These are phyloP conservation scores for Australoheros scitulus DNA, from an alignment of 2,113 vertebrate species.

Conservation along the genomic window DNA sequence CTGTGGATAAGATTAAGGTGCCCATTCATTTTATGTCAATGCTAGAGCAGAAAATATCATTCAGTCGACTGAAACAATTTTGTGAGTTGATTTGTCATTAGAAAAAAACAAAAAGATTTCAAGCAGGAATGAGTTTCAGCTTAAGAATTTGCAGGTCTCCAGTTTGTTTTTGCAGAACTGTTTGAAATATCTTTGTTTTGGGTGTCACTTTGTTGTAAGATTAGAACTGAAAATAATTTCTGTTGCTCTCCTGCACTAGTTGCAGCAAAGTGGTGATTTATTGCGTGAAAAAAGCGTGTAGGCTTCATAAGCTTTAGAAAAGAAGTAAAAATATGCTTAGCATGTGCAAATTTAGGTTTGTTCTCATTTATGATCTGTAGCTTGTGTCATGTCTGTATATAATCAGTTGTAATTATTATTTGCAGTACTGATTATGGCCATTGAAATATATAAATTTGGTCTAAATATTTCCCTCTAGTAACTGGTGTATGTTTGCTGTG, in stretches of 20 bases:
- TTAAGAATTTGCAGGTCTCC: too few species aligned
- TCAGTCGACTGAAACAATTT: not conserved
- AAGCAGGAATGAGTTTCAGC: too few species aligned
- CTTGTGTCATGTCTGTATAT: not conserved
- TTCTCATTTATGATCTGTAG: not conserved
- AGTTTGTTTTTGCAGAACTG: too few species aligned
- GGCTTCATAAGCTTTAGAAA: not conserved
- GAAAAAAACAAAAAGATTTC: too few species aligned
- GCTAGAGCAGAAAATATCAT: not conserved
- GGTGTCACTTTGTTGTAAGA: not conserved
- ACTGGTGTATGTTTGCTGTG: not conserved
- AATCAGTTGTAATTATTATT: not conserved
- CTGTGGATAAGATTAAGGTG: too few species aligned
- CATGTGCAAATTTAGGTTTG: not conserved
- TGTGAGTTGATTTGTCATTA: not conserved
- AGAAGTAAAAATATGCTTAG: not conserved
- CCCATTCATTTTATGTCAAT: too few species aligned
- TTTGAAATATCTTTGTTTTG: too few species aligned
- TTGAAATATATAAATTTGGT: not conserved
- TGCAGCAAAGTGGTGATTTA: not conserved
- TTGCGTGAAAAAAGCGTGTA: not conserved
- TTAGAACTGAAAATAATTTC: not conserved
- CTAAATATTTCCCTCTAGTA: not conserved
- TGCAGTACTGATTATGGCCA: not conserved
- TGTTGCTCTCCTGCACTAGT: not conserved